Evolutionary conservation across 2,113 vertebrate genomes (phyloP).

Genomic region (Micronycteris hirsuta): DNA sequence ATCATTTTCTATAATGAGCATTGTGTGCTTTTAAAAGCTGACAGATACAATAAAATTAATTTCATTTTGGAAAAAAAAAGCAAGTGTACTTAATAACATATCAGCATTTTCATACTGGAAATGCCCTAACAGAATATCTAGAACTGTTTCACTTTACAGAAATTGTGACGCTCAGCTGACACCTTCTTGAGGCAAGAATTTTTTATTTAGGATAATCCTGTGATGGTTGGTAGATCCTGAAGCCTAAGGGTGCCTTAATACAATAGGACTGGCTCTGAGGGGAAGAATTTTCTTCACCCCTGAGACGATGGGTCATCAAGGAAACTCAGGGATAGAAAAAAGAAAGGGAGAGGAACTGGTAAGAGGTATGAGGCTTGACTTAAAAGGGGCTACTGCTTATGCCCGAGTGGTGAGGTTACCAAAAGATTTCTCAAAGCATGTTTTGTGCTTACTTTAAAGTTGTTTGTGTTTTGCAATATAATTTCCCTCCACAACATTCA

Average conservation of each 20-base stretch:
- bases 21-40: neutral
- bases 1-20: neutral
- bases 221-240: neutral
- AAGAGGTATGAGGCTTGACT: neutral
- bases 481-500: neutral
- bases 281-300: neutral
- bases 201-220: neutral
- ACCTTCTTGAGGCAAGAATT: neutral
- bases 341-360: neutral
- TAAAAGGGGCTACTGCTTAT: neutral
- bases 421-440: neutral
- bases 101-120: neutral
- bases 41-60: neutral
- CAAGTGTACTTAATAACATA: neutral
- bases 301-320: neutral
- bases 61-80: neutral
- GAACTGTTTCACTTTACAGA: neutral
- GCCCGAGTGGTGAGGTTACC: too few species aligned
- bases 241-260: neutral
- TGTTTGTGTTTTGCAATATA: neutral
- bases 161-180: too few species aligned
- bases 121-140: neutral
- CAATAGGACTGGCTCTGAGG: neutral
- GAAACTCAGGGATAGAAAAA: neutral
- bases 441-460: neutral